phyloP scores from a whole-genome alignment of 2,888 invertebrate species.

The Pterostichus niger region DNA sequence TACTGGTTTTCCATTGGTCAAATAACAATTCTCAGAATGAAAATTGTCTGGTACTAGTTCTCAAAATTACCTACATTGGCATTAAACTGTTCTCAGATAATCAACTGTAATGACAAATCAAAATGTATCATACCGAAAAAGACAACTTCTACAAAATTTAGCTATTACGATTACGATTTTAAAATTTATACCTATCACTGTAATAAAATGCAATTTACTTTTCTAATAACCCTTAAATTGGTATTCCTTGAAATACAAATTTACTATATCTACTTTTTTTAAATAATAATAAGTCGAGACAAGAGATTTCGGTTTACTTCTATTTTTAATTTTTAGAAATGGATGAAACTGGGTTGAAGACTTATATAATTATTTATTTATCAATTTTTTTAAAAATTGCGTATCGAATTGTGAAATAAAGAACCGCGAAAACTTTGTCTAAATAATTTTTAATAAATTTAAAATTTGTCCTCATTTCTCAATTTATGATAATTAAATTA shows the following conservation, averaged over 20 bases:
- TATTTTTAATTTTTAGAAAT: too few species aligned
- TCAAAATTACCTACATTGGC: slow-evolving; percentile 32
- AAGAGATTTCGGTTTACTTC: too few species aligned
- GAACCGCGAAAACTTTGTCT: too few species aligned
- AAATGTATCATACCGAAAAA: slow-evolving; percentile 31
- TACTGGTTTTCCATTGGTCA: slow-evolving; percentile 52
- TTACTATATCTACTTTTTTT: neutral
- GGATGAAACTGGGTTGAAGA: too few species aligned
- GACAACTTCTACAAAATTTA: slow-evolving; percentile 19
- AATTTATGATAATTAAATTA: too few species aligned
- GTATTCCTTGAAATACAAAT: too few species aligned
- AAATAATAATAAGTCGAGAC: too few species aligned
- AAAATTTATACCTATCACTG: slow-evolving; percentile 34
- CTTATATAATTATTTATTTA: too few species aligned
- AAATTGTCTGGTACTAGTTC: slow-evolving; percentile 42
- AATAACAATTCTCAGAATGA: slow-evolving; percentile 38
- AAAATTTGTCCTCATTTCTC: too few species aligned
- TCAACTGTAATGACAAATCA: slow-evolving; percentile 49
- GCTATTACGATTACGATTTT: slow-evolving; percentile 44
- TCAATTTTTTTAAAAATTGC: too few species aligned
- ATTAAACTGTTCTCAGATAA: slow-evolving; percentile 53
- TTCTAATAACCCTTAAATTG: slow-evolving; percentile 22
- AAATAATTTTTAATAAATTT: too few species aligned
- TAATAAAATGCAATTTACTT: slow-evolving; percentile 44
- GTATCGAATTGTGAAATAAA: too few species aligned